Evolutionary conservation across 2,113 vertebrate genomes (phyloP).

Genomic region (Sorex fumeus): DNA sequence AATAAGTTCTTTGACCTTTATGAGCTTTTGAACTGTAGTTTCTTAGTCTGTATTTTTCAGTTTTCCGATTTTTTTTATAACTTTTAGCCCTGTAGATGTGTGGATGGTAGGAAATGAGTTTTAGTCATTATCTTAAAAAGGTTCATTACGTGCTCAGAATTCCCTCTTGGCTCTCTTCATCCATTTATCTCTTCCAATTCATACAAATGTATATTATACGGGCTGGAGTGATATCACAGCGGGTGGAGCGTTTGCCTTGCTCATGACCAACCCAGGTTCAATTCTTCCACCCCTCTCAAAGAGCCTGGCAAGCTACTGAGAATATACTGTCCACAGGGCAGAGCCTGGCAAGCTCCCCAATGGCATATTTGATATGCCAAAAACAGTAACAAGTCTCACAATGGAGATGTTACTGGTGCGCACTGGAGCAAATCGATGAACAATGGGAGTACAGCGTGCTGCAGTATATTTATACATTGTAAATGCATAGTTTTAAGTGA

Average conservation of each 20-base stretch:
- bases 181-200: not conserved
- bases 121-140: constrained; percentile 13
- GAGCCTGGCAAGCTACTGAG: too few species aligned
- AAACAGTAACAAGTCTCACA: too few species aligned
- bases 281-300: too few species aligned
- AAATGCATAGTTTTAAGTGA: constrained; percentile 24
- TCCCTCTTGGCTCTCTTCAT: not conserved
- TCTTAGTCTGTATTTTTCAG: not conserved
- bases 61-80: not conserved
- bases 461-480: not conserved
- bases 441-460: too few species aligned
- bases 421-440: too few species aligned
- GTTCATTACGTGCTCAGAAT: not conserved
- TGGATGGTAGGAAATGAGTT: not conserved
- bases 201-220: constrained; percentile 5
- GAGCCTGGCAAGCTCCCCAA: too few species aligned
- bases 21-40: not conserved
- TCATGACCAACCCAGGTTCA: too few species aligned
- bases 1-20: not conserved
- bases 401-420: too few species aligned
- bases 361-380: too few species aligned
- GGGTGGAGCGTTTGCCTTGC: too few species aligned
- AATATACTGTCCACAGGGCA: too few species aligned
- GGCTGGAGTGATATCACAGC: too few species aligned
- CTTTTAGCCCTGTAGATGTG: not conserved